A percentile compares a stretch with the other conserved stretches of the same genome.
Evolutionary conservation across 2,113 vertebrate species (phyloP).

Genomic region (Lepisosteus oculatus): DNA sequence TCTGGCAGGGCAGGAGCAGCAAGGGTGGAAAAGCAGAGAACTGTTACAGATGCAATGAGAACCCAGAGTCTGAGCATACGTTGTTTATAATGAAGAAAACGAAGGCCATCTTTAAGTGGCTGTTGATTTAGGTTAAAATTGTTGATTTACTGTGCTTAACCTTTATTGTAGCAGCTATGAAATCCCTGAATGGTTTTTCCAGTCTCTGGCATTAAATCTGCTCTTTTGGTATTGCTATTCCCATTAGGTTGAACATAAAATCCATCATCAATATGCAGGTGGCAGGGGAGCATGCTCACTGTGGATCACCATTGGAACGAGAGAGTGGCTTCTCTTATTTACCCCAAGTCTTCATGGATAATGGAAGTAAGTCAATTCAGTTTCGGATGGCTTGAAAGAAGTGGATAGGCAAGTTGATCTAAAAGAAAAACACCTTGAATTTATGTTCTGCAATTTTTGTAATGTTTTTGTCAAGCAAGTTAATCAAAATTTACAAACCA

Average conservation of each 20-base stretch:
- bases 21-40: no score
- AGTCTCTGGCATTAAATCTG: no score
- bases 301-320: slow-evolving; percentile 63
- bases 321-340: slow-evolving; percentile 73
- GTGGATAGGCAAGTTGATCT: no score
- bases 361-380: slow-evolving; percentile 58
- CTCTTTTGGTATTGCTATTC: neutral
- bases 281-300: slow-evolving; percentile 71
- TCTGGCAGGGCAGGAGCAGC: no score
- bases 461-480: no score
- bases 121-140: slow-evolving; percentile 1
- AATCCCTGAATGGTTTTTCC: no score
- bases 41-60: no score
- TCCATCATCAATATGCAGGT: slow-evolving; percentile 75
- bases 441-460: no score
- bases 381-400: neutral
- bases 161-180: neutral
- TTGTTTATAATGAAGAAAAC: no score
- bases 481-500: no score
- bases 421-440: no score
- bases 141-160: neutral
- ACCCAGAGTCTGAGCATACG: no score
- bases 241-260: slow-evolving; percentile 63
- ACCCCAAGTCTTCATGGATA: slow-evolving; percentile 74
- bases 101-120: neutral